Evolutionary conservation across 2,888 invertebrate genomes (phyloP).

Genomic region (Spicauda simplicius): DNA sequence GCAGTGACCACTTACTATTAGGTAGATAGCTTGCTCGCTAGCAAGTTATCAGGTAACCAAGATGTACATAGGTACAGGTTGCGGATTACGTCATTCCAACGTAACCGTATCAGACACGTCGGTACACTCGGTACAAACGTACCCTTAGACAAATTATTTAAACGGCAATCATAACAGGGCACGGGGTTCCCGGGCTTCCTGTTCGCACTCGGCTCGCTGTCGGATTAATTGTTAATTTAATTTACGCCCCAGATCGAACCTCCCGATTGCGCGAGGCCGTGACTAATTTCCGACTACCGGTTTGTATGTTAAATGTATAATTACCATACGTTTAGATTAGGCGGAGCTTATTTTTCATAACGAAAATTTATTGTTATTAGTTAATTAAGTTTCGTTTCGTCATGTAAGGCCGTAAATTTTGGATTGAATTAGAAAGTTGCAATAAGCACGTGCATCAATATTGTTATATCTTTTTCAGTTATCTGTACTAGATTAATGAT

Average conservation of each 20-base stretch:
- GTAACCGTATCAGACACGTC: neutral
- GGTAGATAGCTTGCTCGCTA: too few relatives aligned
- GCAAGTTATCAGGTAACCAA: too few relatives aligned
- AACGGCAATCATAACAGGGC: conserved; percentile 27
- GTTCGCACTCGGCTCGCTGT: conserved; percentile 26
- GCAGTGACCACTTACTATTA: too few relatives aligned
- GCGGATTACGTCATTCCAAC: neutral
- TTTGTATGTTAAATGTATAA: conserved; percentile 34
- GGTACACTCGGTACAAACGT: too few relatives aligned
- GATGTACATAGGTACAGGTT: too few relatives aligned
- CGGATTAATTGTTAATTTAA: conserved; percentile 34
- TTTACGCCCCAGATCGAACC: conserved; percentile 32
- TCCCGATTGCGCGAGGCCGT: conserved; percentile 24
- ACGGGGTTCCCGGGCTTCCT: conserved; percentile 13
- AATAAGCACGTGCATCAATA: too few relatives aligned
- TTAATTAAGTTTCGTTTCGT: neutral
- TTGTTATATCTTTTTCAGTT: too few relatives aligned
- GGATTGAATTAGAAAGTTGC: neutral
- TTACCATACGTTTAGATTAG: conserved; percentile 32
- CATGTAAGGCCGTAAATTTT: neutral
- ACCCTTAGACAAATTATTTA: conserved; percentile 20
- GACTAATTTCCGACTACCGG: conserved; percentile 36
- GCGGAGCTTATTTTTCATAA: conserved; percentile 26
- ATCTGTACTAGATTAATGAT: too few relatives aligned
- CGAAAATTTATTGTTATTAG: conserved; percentile 1